phyloP scores from a whole-genome alignment of 2,888 invertebrate genomes.

The Amiota minor region DNA sequence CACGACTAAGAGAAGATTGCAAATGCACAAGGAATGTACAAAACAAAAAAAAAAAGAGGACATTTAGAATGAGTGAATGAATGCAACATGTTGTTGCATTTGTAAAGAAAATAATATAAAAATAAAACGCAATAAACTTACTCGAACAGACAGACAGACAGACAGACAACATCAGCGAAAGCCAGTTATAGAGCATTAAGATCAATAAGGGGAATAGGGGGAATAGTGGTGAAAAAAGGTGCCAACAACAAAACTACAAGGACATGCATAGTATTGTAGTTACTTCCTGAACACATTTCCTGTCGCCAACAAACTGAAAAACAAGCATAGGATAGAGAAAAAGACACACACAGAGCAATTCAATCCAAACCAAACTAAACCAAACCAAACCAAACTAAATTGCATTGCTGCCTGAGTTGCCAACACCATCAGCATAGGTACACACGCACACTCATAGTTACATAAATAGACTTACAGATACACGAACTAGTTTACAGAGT shows the following conservation, averaged over 20 bases:
- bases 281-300: not conserved
- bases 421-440: conserved; percentile 5
- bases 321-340: no score
- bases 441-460: not conserved
- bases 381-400: conserved; percentile 1
- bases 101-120: not conserved
- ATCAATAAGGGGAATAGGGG: not conserved
- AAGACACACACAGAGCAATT: not conserved
- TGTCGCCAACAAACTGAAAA: not conserved
- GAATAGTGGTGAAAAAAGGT: not conserved
- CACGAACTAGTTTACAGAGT: not conserved
- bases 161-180: not conserved
- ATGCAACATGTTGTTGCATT: conserved; percentile 64
- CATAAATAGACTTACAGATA: not conserved
- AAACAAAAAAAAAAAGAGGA: not conserved
- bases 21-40: no score
- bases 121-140: not conserved
- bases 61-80: conserved; percentile 38
- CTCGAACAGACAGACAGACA: not conserved
- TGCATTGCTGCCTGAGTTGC: conserved; percentile 20
- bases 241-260: conserved; percentile 10
- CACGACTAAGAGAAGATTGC: not conserved
- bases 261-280: not conserved
- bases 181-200: not conserved
- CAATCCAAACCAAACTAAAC: not conserved